Evolutionary conservation across 2,797 vertebrate species (phyloP), one percentile per base, ranked within the genome.

Genomic region (Hapalemur alaotrensis): DNA sequence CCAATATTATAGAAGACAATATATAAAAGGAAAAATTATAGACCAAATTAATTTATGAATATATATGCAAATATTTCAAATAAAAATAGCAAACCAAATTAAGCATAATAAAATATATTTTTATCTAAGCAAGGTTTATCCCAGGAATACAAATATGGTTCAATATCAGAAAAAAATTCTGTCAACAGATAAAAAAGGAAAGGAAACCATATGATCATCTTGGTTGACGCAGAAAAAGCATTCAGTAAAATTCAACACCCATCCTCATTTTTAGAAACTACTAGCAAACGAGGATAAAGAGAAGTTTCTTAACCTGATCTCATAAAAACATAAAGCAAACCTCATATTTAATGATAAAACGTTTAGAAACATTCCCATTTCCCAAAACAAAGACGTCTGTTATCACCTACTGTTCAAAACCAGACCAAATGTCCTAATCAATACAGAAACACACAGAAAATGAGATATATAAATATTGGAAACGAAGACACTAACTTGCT

Each of bases 31-130:
- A 54, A 86, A 96, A 67, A 63, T 1, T 59, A n/a, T 65, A 96
- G 52, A 84, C 20, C 46, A 87, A 50, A 84, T 95, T 94, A 32
- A 80, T 28, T 65, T 78, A 82, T 41, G 23, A 89, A 83, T 80
- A 95, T 38, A 6, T 57, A 92, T 7, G 28, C 48, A 91, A 91
- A 79, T 22, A 95, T 78, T 95, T 93, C 20, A 91, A 70, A 82
- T 80, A 82, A 91, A 89, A 92, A 69, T 28, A 90, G 52, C 13
- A 70, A 93, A 91, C 54, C 30, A 83, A 93, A 87, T 96, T 95
- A 90, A 87, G 28, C 32, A 93, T 69, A 43, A 92, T 70, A 80
- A 91, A 83, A 76, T 63, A 65, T 23, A 70, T 89, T 72, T 96
- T 95, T 70, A 52, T 22, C 38, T 78, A 94, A 96, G 17, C 9